phyloP scores from a whole-genome alignment of 53 echinoderm and acorn worm species.

The Paracentrotus lividus region DNA sequence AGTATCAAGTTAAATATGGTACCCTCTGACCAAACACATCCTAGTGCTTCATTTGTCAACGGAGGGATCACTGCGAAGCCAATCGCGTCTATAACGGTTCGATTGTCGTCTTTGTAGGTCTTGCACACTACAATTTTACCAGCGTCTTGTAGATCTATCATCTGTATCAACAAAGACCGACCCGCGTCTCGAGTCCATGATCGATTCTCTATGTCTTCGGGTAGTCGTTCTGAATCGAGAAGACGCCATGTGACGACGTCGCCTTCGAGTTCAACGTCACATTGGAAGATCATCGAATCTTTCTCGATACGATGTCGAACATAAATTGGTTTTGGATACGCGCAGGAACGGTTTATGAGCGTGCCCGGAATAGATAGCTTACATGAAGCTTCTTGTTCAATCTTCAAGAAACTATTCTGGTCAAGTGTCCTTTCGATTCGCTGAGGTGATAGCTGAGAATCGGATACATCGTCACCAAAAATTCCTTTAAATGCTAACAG shows the following conservation, averaged over 20 bases:
- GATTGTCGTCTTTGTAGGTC: no score
- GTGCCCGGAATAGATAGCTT: background rate
- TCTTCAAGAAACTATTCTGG: background rate
- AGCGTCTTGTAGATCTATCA: no score
- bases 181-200: background rate
- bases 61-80: background rate
- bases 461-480: background rate
- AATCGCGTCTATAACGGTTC: no score
- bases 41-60: background rate
- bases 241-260: background rate
- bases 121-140: no score
- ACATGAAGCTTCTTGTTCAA: background rate
- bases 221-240: background rate
- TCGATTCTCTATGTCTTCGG: background rate
- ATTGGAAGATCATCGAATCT: background rate
- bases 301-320: background rate
- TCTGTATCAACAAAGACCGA: background rate
- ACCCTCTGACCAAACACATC: background rate
- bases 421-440: background rate
- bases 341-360: background rate
- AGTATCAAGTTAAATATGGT: background rate
- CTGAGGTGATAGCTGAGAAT: background rate
- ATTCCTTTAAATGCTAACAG: no score
- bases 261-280: background rate
- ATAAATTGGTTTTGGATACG: background rate